Evolutionary conservation across 2,888 invertebrate genomes (phyloP), one percentile per base, ranked within the genome.

Genomic region (Aleiodes alternator): DNA sequence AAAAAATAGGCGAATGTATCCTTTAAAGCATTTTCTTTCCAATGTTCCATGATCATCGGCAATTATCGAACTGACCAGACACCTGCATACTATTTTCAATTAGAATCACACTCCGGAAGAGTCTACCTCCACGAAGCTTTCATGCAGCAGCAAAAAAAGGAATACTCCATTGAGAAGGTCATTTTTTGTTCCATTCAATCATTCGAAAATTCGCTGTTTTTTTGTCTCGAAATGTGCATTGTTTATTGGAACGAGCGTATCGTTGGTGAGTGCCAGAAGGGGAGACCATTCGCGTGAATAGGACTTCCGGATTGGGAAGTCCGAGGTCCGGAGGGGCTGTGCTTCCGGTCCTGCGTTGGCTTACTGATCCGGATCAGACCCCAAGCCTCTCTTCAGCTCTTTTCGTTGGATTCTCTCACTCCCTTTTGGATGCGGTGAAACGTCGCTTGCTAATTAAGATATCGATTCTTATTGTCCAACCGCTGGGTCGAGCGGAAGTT

Each of bases 401-500:
- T 75, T 64, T 66, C 73, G 76, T 78, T 79, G 70, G 72, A 73
- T 64, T 64, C 69, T 69, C 66, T 29, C 64, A 48, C 70, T 51
- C 72, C 43, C 72, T 75, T 75, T 73, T 38, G 77, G 43, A 43
- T 64, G 64, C 64, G 64, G 64, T 81, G 82, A 80, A 83, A 82
- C 83, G 80, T 80, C 81, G 82, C 84, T 83, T 86, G 86, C 88
- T 89, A 89, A 89, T 89, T 89, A 89, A 88, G 89, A 88, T 89
- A 89, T 89, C 86, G 89, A 88, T 88, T 89, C 86, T 88, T 87
- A 88, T 88, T 87, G 87, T 88, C 82, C 84, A 79, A 74, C 79
- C 76, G 81, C 76, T 81, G 83, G 82, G 83, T 83, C 82, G 81
- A 83, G 81, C 84, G 85, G 86, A 86, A 82, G 85, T 82, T 16